These are phyloP conservation scores for Gallinago paraguaiae DNA, from an alignment of 2,113 vertebrate genomes.

Conservation along the genomic window DNA sequence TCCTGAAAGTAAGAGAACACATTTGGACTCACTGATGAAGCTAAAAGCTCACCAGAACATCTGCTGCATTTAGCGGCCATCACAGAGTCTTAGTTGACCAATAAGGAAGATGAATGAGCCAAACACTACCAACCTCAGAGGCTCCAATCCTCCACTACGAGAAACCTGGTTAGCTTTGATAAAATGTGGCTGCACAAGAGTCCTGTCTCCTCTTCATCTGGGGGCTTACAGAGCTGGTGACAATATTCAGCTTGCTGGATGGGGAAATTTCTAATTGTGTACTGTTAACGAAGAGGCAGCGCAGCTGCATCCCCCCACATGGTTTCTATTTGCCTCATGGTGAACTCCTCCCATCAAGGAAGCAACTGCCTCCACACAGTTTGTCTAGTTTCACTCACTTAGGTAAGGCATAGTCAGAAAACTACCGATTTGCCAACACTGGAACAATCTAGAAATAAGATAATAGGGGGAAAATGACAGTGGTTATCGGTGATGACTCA, in stretches of 20 bases:
- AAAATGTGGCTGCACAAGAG: background rate
- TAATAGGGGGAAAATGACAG: background rate
- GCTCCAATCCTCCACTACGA: fast-evolving
- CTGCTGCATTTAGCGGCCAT: background rate
- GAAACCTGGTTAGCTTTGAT: background rate
- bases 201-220: background rate
- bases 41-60: background rate
- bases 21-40: background rate
- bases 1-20: background rate
- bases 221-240: background rate
- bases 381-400: background rate
- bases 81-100: background rate
- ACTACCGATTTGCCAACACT: background rate
- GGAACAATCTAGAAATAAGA: background rate
- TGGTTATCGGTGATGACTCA: background rate
- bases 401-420: background rate
- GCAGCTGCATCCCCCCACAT: background rate
- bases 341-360: background rate
- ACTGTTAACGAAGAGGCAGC: background rate
- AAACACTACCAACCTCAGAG: background rate
- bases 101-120: background rate
- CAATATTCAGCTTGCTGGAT: background rate
- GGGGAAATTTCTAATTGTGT: background rate
- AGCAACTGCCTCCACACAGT: background rate
- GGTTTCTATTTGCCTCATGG: background rate